phyloP scores from a whole-genome alignment of 2,113 vertebrate species.

The Anguilla rostrata region DNA sequence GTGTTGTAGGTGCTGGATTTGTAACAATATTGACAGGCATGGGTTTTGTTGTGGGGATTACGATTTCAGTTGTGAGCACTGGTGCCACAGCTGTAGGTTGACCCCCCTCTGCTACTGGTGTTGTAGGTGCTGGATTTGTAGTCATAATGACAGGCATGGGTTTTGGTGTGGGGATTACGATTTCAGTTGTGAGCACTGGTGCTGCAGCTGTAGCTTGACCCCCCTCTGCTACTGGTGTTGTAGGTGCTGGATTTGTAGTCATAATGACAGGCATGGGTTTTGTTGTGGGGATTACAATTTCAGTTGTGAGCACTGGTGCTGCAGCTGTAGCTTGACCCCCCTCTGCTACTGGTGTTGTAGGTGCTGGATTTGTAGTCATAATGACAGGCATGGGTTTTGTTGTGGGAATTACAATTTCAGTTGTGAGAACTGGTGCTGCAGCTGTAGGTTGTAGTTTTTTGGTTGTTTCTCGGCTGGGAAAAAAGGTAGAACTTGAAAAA shows the following conservation, averaged over 20 bases:
- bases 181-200: not conserved
- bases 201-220: not conserved
- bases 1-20: no score
- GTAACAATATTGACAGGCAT: no score
- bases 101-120: not conserved
- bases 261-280: not conserved
- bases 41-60: no score
- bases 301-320: not conserved
- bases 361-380: not conserved
- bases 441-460: no score
- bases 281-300: not conserved
- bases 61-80: not conserved
- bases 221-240: not conserved
- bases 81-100: no score
- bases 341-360: not conserved
- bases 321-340: not conserved
- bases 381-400: not conserved
- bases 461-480: no score
- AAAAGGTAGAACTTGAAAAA: no score
- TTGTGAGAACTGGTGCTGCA: no score
- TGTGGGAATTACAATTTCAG: no score
- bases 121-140: not conserved
- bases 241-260: not conserved
- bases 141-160: no score
- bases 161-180: not conserved